Conservation (phyloP, 2,113 vertebrate genomes). For the Cryptotis parvus region DNA sequence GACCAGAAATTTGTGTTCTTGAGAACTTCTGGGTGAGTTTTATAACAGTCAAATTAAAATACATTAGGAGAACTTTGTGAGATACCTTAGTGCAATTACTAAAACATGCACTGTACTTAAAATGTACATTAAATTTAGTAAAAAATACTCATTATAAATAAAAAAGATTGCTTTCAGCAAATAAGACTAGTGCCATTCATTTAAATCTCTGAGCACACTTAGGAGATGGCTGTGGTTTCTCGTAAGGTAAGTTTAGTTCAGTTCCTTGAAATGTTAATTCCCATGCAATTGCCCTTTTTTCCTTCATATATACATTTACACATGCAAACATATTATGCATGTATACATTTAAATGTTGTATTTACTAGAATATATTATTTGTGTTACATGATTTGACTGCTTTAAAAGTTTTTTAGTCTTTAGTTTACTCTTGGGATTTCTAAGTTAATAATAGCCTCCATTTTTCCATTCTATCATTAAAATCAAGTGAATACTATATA, state of each 20-base stretch:
- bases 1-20: too few species aligned
- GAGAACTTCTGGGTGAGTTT: too few species aligned
- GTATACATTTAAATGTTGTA: background rate
- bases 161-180: background rate
- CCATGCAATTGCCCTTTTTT: background rate
- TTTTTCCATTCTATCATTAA: background rate
- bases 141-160: background rate
- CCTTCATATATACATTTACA: background rate
- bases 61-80: background rate
- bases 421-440: background rate
- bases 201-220: background rate
- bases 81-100: background rate
- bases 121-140: background rate
- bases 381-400: background rate
- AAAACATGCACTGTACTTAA: background rate
- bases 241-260: background rate
- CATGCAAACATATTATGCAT: background rate
- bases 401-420: conserved; percentile 20
- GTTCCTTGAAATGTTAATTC: background rate
- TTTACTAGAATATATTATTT: background rate
- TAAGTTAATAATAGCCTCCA: background rate
- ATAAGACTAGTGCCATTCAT: background rate
- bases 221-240: background rate
- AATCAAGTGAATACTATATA: background rate
- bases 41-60: too few species aligned